Conservation (phyloP, 2,888 invertebrate species). For the Leucophora obtusa region DNA sequence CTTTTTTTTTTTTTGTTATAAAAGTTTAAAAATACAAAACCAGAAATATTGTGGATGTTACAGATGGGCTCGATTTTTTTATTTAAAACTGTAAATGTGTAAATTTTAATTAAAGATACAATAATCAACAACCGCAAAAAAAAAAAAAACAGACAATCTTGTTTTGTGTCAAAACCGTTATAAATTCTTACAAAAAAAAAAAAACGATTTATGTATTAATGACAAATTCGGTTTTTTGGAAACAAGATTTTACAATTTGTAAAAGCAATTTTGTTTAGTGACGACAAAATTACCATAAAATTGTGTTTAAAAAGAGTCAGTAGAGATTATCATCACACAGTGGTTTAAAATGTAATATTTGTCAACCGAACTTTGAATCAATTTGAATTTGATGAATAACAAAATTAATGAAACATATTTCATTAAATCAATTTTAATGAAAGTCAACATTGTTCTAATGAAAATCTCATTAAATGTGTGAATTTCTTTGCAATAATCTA, state of each 20-base stretch:
- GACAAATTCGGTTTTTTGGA: slow-evolving; percentile 48
- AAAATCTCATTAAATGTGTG: no score
- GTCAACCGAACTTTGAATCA: no score
- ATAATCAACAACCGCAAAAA: slow-evolving; percentile 11
- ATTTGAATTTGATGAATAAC: no score
- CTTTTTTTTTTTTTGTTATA: slow-evolving; percentile 41
- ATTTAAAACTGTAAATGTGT: slow-evolving; percentile 46
- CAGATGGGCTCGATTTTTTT: slow-evolving; percentile 47
- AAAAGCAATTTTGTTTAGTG: not conserved
- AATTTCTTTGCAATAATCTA: no score
- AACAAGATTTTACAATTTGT: slow-evolving; percentile 7
- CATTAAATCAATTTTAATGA: no score
- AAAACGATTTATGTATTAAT: slow-evolving; percentile 49
- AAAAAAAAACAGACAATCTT: not conserved
- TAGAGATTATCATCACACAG: no score
- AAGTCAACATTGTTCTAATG: no score
- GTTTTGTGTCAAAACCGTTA: slow-evolving; percentile 53
- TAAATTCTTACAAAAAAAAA: slow-evolving; percentile 16
- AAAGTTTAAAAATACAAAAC: slow-evolving; percentile 55
- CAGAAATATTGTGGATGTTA: slow-evolving; percentile 53
- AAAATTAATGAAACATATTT: no score
- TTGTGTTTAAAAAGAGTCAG: not conserved
- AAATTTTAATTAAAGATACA: slow-evolving; percentile 46
- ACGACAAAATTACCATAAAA: not conserved
- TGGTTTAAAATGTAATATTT: no score